phyloP scores from a whole-genome alignment of 2,113 vertebrate genomes.

The Muntiacus reevesi region DNA sequence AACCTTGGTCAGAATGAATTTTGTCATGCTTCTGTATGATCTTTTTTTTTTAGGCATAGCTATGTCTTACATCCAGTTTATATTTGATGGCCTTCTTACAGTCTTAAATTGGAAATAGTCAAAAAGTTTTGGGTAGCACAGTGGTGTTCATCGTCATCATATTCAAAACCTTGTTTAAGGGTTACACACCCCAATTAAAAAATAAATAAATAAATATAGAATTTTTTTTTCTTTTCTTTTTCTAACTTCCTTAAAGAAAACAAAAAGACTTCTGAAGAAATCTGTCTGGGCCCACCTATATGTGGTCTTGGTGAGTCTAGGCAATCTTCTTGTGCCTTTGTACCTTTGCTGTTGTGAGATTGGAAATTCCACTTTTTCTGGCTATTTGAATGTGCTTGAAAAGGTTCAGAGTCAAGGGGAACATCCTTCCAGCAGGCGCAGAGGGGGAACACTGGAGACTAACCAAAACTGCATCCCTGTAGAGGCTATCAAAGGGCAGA shows the following conservation, averaged over 20 bases:
- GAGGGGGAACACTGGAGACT: neutral
- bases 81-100: slow-evolving; percentile 10
- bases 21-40: neutral
- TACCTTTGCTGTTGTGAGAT: neutral
- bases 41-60: neutral
- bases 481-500: neutral
- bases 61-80: neutral
- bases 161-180: slow-evolving; percentile 40
- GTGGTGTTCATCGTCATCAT: slow-evolving; percentile 4
- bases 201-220: slow-evolving; percentile 44
- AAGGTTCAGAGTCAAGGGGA: neutral
- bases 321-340: slow-evolving; percentile 41
- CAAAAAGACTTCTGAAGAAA: slow-evolving; percentile 58
- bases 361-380: slow-evolving; percentile 7
- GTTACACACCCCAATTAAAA: slow-evolving; percentile 5
- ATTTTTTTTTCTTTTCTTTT: neutral
- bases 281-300: slow-evolving; percentile 37
- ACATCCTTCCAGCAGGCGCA: neutral
- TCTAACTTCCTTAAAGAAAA: slow-evolving; percentile 56
- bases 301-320: slow-evolving; percentile 51
- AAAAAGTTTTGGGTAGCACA: neutral
- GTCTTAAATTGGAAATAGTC: neutral
- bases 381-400: neutral
- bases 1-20: slow-evolving; percentile 5
- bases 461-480: neutral